phyloP scores from a whole-genome alignment of 2,888 invertebrate species.

The Ypsolopha sequella region DNA sequence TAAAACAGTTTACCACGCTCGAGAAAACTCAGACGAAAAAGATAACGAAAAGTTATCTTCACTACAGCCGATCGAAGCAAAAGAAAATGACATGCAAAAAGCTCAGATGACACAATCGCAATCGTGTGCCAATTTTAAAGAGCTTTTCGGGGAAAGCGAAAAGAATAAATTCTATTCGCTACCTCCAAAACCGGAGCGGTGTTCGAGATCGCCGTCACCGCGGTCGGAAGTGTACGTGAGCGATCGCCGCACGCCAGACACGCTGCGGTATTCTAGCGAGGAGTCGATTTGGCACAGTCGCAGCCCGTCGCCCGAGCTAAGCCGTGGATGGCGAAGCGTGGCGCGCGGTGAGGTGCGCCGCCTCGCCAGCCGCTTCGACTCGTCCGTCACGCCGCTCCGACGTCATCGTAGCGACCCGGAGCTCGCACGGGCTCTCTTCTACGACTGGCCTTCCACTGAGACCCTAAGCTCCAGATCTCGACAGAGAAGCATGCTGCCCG shows the following conservation, averaged over 20 bases:
- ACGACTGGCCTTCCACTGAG: slow-evolving; percentile 60
- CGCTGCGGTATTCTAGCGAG: slow-evolving; percentile 70
- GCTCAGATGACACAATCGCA: slow-evolving; percentile 69
- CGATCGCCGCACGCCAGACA: slow-evolving; percentile 63
- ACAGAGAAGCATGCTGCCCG: slow-evolving; percentile 69
- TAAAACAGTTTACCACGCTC: slow-evolving; percentile 62
- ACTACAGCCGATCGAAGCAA: slow-evolving; percentile 15
- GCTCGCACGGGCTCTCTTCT: slow-evolving; percentile 61
- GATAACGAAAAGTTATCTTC: slow-evolving; percentile 26
- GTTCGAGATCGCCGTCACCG: slow-evolving; percentile 58
- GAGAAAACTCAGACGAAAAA: slow-evolving; percentile 63
- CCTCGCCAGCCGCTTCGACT: slow-evolving; percentile 84
- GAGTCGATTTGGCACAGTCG: slow-evolving; percentile 79
- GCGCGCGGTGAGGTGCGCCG: slow-evolving; percentile 84
- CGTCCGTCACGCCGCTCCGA: slow-evolving; percentile 68
- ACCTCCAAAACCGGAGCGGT: slow-evolving; percentile 52
- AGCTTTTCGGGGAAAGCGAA: slow-evolving; percentile 83
- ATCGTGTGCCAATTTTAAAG: slow-evolving; percentile 82
- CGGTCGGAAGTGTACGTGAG: slow-evolving; percentile 58
- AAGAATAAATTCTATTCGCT: slow-evolving; percentile 70
- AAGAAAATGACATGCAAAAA: slow-evolving; percentile 24
- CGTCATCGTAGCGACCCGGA: slow-evolving; percentile 86
- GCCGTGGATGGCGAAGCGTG: slow-evolving; percentile 73
- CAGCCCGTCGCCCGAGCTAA: slow-evolving; percentile 80
- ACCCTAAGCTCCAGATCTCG: slow-evolving; percentile 32